Base-by-base conservation (phyloP, 53 echinoderm and acorn worm species). In the Hippasteria phrygiana region DNA sequence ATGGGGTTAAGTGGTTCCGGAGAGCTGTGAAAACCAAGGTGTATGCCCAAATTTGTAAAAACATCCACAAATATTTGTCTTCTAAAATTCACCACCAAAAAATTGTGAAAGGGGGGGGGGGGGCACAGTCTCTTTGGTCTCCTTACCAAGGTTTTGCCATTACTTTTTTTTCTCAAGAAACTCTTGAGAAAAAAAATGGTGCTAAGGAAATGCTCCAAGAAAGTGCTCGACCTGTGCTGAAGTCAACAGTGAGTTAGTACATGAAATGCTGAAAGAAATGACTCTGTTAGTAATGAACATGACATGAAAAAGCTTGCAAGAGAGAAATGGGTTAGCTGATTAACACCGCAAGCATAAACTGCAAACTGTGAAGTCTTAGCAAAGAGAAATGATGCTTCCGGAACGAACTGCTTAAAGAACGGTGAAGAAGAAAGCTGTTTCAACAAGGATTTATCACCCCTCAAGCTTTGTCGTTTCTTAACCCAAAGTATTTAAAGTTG, bases 251-350 rank as follows among this genome's bases (percentile, higher is more conserved):
- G 51, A 51, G 72, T 48, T 43, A 51, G 51, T 71, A 33, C 72
- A 87, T 20, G 13, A 5, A 72, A 54, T 41, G 71, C 50, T 31
- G 54, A 17, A 70, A 54, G 36, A 67, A 67, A 67, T 67, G 69
- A 67, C 32, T 1, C 32, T 7, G 36, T 67, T 67, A 67, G 69
- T 67, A 36, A 48, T 35, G 37, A 67, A 67, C 32, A 67, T 36
- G 69, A 67, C 69, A 67, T 36, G 69, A 67, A 67, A n/a, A 48
- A 35, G 34, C 32, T 31, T 59, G 3, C 2, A 55, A 13, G 32
- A 65, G 32, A 63, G 26, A 31, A 17, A 63, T 63, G 64, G 32
- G 64, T 63, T 63, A 63, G 64, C 6, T 6, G 64, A 51, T 8
- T 51, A 2, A 20, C 9, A 8, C 51, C 12, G 51, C 51, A 51